A percentile compares a stretch with the other conserved stretches of the same genome.
These are phyloP conservation scores for Gymnogyps californianus DNA, from an alignment of 2,113 vertebrate species.

Conservation along the genomic window DNA sequence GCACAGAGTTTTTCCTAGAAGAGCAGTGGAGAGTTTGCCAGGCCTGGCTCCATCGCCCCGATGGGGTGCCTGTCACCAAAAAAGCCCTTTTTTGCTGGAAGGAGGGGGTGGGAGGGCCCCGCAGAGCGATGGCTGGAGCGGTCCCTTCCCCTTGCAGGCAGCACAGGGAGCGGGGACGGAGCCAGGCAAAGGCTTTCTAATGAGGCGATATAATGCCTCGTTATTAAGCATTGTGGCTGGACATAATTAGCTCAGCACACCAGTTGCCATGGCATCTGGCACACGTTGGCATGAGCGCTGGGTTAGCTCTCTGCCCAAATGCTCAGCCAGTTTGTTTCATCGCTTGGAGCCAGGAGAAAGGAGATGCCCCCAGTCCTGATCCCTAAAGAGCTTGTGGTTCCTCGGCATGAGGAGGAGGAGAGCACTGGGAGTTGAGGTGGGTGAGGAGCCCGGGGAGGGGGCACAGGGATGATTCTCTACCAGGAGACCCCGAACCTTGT, in stretches of 20 bases:
- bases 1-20: neutral
- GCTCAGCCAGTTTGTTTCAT: neutral
- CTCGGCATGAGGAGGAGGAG: neutral
- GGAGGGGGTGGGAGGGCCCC: neutral
- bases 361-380: neutral
- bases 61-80: neutral
- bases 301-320: neutral
- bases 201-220: neutral
- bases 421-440: neutral
- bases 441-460: neutral
- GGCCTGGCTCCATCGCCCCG: rapidly evolving
- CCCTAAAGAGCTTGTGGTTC: neutral
- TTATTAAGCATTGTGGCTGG: neutral
- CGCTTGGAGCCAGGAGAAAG: neutral
- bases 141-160: neutral
- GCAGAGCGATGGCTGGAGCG: neutral
- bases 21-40: neutral
- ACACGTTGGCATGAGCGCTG: neutral
- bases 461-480: neutral
- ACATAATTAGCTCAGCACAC: neutral
- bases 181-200: neutral
- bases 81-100: neutral
- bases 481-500: neutral
- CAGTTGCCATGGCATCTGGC: neutral
- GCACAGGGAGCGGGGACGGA: neutral